Evolutionary conservation across 2,113 vertebrate species (phyloP).

Genomic region (Phaetusa simplex): DNA sequence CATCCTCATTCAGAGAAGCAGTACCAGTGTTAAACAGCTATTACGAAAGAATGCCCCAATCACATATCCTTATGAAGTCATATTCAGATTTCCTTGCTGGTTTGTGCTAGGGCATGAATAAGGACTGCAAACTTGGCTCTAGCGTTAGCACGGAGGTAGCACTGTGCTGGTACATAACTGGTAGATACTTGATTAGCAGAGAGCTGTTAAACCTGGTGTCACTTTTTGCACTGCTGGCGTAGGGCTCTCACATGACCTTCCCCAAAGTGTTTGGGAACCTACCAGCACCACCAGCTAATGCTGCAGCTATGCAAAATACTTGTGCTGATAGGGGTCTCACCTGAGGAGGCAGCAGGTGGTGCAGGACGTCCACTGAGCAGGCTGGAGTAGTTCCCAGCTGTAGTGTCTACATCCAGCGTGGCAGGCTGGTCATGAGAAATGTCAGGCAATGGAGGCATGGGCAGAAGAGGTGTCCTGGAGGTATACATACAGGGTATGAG

Average conservation of each 20-base stretch:
- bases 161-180: neutral
- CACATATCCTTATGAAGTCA: neutral
- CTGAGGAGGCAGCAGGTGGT: neutral
- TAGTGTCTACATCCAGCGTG: neutral
- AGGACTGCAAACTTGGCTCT: neutral
- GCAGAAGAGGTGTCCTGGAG: constrained; percentile 1
- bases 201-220: neutral
- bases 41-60: neutral
- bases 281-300: neutral
- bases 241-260: neutral
- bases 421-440: neutral
- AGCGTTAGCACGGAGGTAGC: neutral
- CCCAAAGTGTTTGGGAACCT: neutral
- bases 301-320: neutral
- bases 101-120: neutral
- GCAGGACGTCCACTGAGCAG: neutral
- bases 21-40: neutral
- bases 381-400: neutral
- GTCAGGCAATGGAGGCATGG: neutral
- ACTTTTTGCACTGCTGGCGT: neutral
- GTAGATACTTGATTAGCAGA: neutral
- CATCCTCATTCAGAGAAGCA: neutral
- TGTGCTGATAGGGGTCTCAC: neutral
- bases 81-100: neutral
- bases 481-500: neutral